Evolutionary conservation across 2,113 vertebrate genomes (phyloP), one percentile per base, ranked within the genome.

Genomic region (Excalfactoria chinensis): DNA sequence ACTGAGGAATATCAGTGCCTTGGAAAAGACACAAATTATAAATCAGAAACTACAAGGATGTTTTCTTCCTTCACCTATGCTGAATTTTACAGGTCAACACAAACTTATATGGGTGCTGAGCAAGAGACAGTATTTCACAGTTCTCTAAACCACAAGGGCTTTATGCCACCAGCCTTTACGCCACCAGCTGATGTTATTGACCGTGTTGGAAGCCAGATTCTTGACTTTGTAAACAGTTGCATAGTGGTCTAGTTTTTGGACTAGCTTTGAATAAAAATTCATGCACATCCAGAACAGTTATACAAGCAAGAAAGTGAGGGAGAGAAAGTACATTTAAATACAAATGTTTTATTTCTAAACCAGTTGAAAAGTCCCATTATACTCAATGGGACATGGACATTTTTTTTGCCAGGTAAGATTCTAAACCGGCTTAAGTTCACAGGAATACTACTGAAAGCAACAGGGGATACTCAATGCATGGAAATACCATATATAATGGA

Each of bases 351-450:
- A 1, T 40, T 59, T 58, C 11, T 55, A 53, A 25, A 28, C 7
- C 14, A 3, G 8, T 5, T 64, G 13, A 37, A 82, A 68, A 34
- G 1, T 1, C 1, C 7, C 22, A 7, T 18, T 7, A 1, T 63
- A 23, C 30, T 25, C 16, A 41, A 13, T 63, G 5, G 3, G 11
- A 63, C 7, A 11, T 12, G 3, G 2, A 21, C 26, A 20, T 32
- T 70, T 5, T 82, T 94, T 63, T 46, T 32, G 2, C 34, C 3
- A 5, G 51, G 10, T 59, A 66, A 48, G 3, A 55, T 44, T 30
- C 9, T 55, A 70, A 35, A 2, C 2, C 43, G 8, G 6, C 3
- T 62, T 13, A 40, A 30, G 4, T 70, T 74, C 28, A 32, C 58
- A 80, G 8, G 9, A 77, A 60, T 32, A 11, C 4, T 51, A 12